phyloP scores from a whole-genome alignment of 1,140 invertebrate genomes.

The Galleria mellonella region DNA sequence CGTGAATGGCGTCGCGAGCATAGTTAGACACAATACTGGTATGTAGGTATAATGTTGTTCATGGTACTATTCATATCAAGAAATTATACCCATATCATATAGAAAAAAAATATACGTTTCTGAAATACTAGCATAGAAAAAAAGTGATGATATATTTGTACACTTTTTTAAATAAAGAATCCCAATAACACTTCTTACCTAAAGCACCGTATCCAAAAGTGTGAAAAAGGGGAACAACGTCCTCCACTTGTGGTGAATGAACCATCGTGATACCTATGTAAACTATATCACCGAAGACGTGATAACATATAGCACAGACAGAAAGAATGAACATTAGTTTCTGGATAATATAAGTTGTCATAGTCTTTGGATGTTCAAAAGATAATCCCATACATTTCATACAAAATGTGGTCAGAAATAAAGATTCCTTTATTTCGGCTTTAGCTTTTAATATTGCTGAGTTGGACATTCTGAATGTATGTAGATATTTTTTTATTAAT shows the following conservation, averaged over 20 bases:
- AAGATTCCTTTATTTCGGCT: constrained; percentile 44
- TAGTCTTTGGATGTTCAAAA: constrained; percentile 30
- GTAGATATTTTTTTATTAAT: too few species aligned
- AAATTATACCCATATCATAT: too few species aligned
- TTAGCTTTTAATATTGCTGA: constrained; percentile 29
- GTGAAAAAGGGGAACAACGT: constrained; percentile 60
- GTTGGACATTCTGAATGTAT: constrained; percentile 41
- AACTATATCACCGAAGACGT: constrained; percentile 54
- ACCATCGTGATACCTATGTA: constrained; percentile 47
- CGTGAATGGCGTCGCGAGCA: too few species aligned
- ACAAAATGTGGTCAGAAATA: constrained; percentile 38
- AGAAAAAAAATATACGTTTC: too few species aligned
- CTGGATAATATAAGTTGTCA: constrained; percentile 22
- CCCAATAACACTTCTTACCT: constrained; percentile 32
- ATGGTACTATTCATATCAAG: too few species aligned
- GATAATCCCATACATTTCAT: constrained; percentile 51
- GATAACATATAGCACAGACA: constrained; percentile 45
- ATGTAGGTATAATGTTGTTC: too few species aligned
- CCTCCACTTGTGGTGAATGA: constrained; percentile 52
- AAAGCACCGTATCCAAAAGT: constrained; percentile 56
- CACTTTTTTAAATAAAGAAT: too few species aligned
- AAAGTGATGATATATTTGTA: too few species aligned
- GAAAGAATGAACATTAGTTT: constrained; percentile 45
- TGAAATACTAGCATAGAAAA: too few species aligned
- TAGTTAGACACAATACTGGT: too few species aligned